Base-by-base conservation (phyloP, 2,888 invertebrate species). In the Psylliodes chrysocephalus region DNA sequence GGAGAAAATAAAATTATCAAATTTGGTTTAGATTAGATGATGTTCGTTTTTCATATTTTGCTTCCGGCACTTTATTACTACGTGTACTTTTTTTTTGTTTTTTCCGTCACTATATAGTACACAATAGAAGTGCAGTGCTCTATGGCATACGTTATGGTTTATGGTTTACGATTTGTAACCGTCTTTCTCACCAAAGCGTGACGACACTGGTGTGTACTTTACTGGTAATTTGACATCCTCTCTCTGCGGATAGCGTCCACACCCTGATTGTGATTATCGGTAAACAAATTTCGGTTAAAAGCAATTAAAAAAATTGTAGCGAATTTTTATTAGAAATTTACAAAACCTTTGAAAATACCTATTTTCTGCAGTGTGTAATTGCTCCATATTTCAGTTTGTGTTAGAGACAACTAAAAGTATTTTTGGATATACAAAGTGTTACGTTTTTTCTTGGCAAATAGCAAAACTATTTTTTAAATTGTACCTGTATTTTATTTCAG, bases 131-230 rank as follows among this genome's bases (percentile, higher is more conserved):
- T 28, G 28, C 14, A 55, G 60, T 60, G 46, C 55, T 55, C 28
- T 44, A 33, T 17, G 44, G 17, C 60, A 74, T 73, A 71, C 73
- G 76, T 77, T 75, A 77, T 75, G 78, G 76, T 74, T 65, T 70
- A 69, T 73, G 75, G 76, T 74, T 65, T 70, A 69, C 73, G 75
- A 74, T 76, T 66, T 70, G 68, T 72, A 76, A 77, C 77, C 77
- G 76, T 76, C 75, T 73, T 75, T 71, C 68, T 63, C 71, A 70
- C 52, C 72, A 70, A 68, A 72, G 68, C 74, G 71, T 73, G 72
- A 74, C 75, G 67, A 65, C 73, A 70, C 69, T 71, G 69, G 73
- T 66, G 70, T 68, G 75, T 73, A 76, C 77, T 73, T 76, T 77
- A 77, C 78, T 71, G 77, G 73, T 70, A 74, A 74, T 72, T 64